Percentiles rank a stretch among this genome's conserved stretches.
Conservation (phyloP, 2,888 invertebrate genomes). For the Hemithea aestivaria region DNA sequence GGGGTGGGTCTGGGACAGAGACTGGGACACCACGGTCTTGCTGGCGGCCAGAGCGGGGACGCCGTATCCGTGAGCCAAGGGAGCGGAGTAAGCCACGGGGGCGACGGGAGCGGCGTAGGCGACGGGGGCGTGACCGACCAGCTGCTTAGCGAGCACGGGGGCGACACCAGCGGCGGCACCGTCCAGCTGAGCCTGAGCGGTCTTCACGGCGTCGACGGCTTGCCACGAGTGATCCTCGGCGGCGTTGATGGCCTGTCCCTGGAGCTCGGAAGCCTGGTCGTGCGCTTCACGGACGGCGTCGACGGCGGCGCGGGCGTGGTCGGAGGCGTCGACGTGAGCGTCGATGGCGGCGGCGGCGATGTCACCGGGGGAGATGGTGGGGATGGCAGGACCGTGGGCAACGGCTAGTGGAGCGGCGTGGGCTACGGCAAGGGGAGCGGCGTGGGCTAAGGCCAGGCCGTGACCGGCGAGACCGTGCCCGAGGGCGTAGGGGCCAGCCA, state of each 20-base stretch:
- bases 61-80: conserved; percentile 32
- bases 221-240: conserved; percentile 73
- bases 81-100: conserved; percentile 30
- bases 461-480: conserved; percentile 16
- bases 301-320: conserved; percentile 67
- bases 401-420: conserved; percentile 43
- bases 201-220: conserved; percentile 67
- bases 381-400: conserved; percentile 48
- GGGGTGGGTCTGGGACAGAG: conserved; percentile 64
- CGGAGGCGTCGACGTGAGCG: conserved; percentile 65
- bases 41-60: conserved; percentile 43
- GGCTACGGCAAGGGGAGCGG: conserved; percentile 37
- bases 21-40: conserved; percentile 55
- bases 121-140: conserved; percentile 54
- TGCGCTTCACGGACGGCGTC: conserved; percentile 66
- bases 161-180: conserved; percentile 71
- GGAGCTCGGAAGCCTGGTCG: conserved; percentile 69
- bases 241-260: conserved; percentile 69
- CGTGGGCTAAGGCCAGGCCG: conserved; percentile 40
- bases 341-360: conserved; percentile 67
- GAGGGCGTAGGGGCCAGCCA: conserved; percentile 51
- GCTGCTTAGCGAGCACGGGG: conserved; percentile 65
- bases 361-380: conserved; percentile 71
- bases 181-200: conserved; percentile 64
- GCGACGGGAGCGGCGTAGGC: conserved; percentile 32